Percentiles rank a stretch among this genome's conserved stretches.
Evolutionary conservation across 2,888 invertebrate genomes (phyloP).

Genomic region (Isotomurus palustris): DNA sequence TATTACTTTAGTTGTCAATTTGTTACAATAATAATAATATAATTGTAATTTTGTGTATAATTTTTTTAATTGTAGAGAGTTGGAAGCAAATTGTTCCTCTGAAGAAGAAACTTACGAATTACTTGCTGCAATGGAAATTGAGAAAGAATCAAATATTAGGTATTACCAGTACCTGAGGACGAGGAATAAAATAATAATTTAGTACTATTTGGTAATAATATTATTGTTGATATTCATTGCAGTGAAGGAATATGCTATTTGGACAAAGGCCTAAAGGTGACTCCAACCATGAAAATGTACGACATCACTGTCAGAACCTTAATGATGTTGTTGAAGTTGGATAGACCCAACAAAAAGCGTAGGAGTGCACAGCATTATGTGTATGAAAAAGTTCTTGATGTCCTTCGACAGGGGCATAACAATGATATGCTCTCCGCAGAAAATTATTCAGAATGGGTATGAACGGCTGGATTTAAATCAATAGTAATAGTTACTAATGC

Average conservation of each 20-base stretch:
- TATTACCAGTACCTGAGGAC: background rate
- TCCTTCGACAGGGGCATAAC: constrained; percentile 1
- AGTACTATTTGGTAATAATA: background rate
- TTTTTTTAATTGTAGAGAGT: constrained; percentile 1
- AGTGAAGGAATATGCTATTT: background rate
- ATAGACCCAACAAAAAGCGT: too few relatives aligned
- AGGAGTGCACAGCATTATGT: too few relatives aligned
- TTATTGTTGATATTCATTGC: background rate
- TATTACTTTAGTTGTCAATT: background rate
- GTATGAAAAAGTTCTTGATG: background rate
- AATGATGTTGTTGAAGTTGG: too few relatives aligned
- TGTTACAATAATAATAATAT: background rate
- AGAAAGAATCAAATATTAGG: background rate
- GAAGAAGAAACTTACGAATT: constrained; percentile 2
- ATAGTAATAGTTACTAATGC: too few relatives aligned
- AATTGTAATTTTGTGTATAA: background rate
- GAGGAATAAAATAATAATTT: background rate
- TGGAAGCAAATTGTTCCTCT: constrained; percentile 4
- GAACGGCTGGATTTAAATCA: too few relatives aligned
- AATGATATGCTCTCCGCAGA: constrained; percentile 3
- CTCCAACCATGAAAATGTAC: constrained; percentile 11
- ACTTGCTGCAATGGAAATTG: background rate
- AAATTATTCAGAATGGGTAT: constrained; percentile 8
- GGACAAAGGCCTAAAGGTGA: constrained; percentile 2
- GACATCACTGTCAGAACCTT: background rate